Evolutionary conservation across 2,888 invertebrate species (phyloP).

Genomic region (Troglohyphantes excavatus): DNA sequence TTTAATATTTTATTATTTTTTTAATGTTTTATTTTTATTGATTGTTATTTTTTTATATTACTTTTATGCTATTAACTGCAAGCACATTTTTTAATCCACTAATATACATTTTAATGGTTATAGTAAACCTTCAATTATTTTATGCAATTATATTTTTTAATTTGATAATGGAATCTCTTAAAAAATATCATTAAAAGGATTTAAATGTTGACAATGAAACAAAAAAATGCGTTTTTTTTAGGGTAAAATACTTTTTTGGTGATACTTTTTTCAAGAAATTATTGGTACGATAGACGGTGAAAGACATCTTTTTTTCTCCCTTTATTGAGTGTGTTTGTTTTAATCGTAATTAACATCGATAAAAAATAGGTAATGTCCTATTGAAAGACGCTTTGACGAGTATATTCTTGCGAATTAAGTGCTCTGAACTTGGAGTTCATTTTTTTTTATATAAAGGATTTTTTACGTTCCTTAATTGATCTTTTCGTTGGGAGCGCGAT

Average conservation of each 20-base stretch:
- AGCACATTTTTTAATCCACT: too few species aligned
- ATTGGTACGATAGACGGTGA: not conserved
- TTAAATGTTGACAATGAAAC: slow-evolving; percentile 3
- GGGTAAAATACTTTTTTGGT: not conserved
- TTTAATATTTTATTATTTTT: too few species aligned
- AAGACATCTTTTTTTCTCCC: not conserved
- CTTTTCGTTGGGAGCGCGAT: not conserved
- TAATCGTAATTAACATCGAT: not conserved
- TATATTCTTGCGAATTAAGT: not conserved
- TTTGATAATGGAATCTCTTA: too few species aligned
- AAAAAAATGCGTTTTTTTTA: not conserved
- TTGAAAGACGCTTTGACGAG: not conserved
- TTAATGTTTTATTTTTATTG: too few species aligned
- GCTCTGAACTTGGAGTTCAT: not conserved
- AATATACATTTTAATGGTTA: too few species aligned
- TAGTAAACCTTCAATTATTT: too few species aligned
- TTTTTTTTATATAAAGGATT: not conserved
- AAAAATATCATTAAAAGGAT: not conserved
- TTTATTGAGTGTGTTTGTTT: not conserved
- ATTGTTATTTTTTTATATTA: too few species aligned
- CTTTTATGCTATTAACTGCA: too few species aligned
- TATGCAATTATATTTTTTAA: too few species aligned
- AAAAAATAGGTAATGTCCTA: not conserved
- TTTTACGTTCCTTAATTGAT: not conserved
- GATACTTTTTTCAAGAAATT: not conserved